These are phyloP conservation scores for Proteles cristata DNA, from an alignment of 2,113 vertebrate genomes.

Conservation along the genomic window DNA sequence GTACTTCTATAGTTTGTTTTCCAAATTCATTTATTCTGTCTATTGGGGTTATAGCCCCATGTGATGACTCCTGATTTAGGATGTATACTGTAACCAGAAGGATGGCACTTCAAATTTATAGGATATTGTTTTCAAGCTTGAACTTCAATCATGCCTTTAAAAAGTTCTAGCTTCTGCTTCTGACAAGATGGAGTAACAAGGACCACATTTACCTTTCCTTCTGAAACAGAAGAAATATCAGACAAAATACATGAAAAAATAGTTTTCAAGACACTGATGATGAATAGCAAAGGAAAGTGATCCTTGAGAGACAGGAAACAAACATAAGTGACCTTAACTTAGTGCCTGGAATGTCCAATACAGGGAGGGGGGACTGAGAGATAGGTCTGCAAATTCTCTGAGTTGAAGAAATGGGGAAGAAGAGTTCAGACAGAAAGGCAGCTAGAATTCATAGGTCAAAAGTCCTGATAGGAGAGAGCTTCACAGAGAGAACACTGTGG, in stretches of 20 bases:
- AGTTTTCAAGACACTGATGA: not conserved
- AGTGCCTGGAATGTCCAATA: not conserved
- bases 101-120: not conserved
- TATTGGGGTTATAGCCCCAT: not conserved
- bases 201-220: not conserved
- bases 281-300: not conserved
- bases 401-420: not conserved
- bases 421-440: not conserved
- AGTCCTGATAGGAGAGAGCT: not conserved
- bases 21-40: not conserved
- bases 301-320: not conserved
- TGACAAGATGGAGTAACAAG: not conserved
- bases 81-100: not conserved
- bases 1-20: not conserved
- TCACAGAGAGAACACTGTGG: not conserved
- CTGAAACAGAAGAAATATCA: not conserved
- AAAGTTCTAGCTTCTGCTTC: conserved; percentile 34
- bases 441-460: not conserved
- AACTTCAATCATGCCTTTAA: not conserved
- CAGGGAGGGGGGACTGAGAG: not conserved
- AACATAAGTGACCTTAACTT: not conserved
- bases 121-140: not conserved
- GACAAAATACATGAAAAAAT: not conserved
- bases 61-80: not conserved
- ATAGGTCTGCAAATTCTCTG: not conserved